phyloP scores from a whole-genome alignment of 2,797 vertebrate genomes.

The Urocyon cinereoargenteus region DNA sequence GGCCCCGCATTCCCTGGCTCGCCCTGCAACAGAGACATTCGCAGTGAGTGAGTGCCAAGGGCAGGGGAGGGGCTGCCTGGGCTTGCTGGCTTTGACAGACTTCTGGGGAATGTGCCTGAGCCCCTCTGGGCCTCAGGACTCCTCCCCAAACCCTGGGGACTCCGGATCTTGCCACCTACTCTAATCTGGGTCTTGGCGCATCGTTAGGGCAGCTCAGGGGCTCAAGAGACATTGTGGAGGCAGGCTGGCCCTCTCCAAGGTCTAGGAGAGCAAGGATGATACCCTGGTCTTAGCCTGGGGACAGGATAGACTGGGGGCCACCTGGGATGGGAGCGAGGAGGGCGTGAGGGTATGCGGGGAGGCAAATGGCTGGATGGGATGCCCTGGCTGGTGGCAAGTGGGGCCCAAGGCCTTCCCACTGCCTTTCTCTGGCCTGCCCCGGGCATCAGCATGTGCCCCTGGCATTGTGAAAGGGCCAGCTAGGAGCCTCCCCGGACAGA shows the following conservation, averaged over 20 bases:
- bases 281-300: not conserved
- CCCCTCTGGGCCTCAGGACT: not conserved
- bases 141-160: not conserved
- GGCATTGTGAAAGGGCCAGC: not conserved
- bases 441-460: accelerated
- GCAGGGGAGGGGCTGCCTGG: not conserved
- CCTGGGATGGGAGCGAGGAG: not conserved
- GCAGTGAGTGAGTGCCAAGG: accelerated
- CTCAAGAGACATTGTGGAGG: not conserved
- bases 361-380: not conserved
- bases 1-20: conserved; percentile 89
- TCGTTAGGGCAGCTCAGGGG: not conserved
- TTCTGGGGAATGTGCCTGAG: accelerated
- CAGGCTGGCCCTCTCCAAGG: not conserved
- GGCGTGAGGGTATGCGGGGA: not conserved
- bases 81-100: not conserved
- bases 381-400: not conserved
- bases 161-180: not conserved
- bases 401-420: not conserved
- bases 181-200: not conserved
- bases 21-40: conserved; percentile 87
- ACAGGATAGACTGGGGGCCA: not conserved
- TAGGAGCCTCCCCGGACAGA: not conserved
- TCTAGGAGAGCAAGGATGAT: not conserved
- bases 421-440: not conserved